A percentile compares a stretch with the other conserved stretches of the same genome.
These are phyloP conservation scores for Sebastes hopkinsi DNA, from an alignment of 2,797 vertebrate species.

Conservation along the genomic window DNA sequence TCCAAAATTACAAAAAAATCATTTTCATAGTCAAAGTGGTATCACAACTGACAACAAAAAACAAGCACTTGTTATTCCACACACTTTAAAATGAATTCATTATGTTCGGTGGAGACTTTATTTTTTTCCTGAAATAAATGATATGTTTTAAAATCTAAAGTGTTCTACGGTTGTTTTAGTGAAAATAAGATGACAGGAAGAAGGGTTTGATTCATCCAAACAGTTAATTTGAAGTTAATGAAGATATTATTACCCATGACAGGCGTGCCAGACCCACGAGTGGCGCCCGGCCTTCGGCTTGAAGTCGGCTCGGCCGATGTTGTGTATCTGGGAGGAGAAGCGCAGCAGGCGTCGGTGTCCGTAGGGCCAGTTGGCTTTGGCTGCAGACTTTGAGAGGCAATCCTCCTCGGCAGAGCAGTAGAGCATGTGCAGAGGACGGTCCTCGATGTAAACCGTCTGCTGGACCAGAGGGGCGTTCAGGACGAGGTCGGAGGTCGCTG, in stretches of 20 bases:
- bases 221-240: neutral
- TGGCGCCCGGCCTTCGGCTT: slow-evolving; percentile 96
- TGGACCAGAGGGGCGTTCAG: slow-evolving; percentile 91
- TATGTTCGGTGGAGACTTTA: neutral
- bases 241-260: slow-evolving; percentile 87
- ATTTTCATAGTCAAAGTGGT: neutral
- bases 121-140: neutral
- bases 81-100: neutral
- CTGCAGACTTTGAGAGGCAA: slow-evolving; percentile 91
- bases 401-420: slow-evolving; percentile 97
- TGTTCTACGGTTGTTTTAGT: neutral
- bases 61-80: neutral
- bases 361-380: slow-evolving; percentile 95
- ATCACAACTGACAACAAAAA: neutral
- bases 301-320: slow-evolving; percentile 95
- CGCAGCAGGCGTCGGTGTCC: slow-evolving; percentile 95
- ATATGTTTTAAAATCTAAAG: neutral
- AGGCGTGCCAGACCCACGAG: slow-evolving; percentile 99
- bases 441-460: slow-evolving; percentile 96
- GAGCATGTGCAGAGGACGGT: slow-evolving; percentile 96
- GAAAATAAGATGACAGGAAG: neutral
- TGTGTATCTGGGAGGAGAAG: slow-evolving; percentile 99
- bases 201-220: neutral
- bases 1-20: neutral
- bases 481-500: slow-evolving; percentile 95